Percentiles rank a stretch among this genome's conserved stretches.
phyloP scores from a whole-genome alignment of 2,888 invertebrate species.

The Acronicta psi region DNA sequence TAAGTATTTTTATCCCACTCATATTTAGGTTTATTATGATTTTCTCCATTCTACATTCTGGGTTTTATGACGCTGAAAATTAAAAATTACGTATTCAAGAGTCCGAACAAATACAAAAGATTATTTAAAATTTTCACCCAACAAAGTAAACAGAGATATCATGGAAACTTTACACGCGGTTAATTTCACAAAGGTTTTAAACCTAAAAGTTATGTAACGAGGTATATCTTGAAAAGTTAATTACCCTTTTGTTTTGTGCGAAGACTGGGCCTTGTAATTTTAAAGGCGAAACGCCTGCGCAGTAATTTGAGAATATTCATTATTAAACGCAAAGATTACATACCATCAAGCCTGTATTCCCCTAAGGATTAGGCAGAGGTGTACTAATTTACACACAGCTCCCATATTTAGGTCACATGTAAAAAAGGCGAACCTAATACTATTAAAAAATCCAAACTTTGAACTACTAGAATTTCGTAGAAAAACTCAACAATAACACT shows the following conservation, averaged over 20 bases:
- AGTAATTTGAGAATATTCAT: not conserved
- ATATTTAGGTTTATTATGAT: not conserved
- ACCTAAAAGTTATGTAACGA: conserved; percentile 32
- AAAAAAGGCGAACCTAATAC: too few relatives aligned
- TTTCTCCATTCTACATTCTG: not conserved
- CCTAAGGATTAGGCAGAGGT: too few relatives aligned
- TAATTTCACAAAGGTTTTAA: conserved; percentile 35
- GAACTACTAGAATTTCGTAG: too few relatives aligned
- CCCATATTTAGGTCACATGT: too few relatives aligned
- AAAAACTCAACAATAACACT: too few relatives aligned
- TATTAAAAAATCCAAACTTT: too few relatives aligned
- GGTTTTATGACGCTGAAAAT: not conserved
- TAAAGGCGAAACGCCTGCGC: not conserved
- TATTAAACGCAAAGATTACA: too few relatives aligned
- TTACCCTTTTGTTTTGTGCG: conserved; percentile 40
- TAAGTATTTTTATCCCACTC: not conserved
- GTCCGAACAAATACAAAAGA: conserved; percentile 16
- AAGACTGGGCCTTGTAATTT: conserved; percentile 11
- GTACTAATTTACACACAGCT: too few relatives aligned
- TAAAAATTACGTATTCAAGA: conserved; percentile 16
- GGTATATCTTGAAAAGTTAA: conserved; percentile 37
- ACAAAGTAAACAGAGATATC: conserved; percentile 13
- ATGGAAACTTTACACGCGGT: conserved; percentile 35
- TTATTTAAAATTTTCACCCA: conserved; percentile 20
- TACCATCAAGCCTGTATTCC: too few relatives aligned